Base-by-base conservation (phyloP, 1,140 invertebrate genomes). In the Helicoverpa zea region DNA sequence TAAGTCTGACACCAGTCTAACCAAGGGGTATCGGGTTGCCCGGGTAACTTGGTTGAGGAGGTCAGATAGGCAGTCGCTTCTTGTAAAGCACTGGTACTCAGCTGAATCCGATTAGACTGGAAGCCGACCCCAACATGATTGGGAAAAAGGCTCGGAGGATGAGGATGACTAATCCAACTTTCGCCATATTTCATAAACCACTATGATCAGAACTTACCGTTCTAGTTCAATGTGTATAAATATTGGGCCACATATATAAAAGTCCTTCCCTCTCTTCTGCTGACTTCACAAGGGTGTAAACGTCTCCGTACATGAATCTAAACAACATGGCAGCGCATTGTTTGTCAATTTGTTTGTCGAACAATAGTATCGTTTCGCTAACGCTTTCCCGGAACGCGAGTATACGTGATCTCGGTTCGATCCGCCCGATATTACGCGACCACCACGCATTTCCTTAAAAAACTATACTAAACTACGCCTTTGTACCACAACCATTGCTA, bases 311-410 rank as follows among this genome's bases (percentile, higher is more conserved):
- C 49, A 68, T 58, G 29, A 73, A 43, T 49, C 68, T 43, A 73
- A 73, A 58, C 29, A 73, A 73, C 54, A 16, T 16, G 54, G 54
- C 70, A 43, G 52, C 70, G n/a, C 29, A 72, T 72, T 74, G 35
- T 74, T 59, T 61, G 58, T 79, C 77, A 70, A 49, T 79, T 70
- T 79, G 77, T 79, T 79, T 79, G 77, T 79, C 64, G 66, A 79
- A 70, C 77, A 70, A 79, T 79, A 70, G 12, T 29, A 14, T 51
- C 75, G 75, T 64, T 77, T 77, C 75, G 75, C 75, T 43, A 77
- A 52, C 61, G 77, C 54, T 79, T 79, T 79, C 77, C 63, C 77
- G 61, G 75, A 77, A 77, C 75, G 61, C 61, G 61, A 30, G 61
- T 56, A 79, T 79, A 79, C 77, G 77, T 79, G 77, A 78, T 66